Evolutionary conservation across 2,888 invertebrate species (phyloP), one percentile per base, ranked within the genome.

Genomic region (Ochropleura leucogaster): DNA sequence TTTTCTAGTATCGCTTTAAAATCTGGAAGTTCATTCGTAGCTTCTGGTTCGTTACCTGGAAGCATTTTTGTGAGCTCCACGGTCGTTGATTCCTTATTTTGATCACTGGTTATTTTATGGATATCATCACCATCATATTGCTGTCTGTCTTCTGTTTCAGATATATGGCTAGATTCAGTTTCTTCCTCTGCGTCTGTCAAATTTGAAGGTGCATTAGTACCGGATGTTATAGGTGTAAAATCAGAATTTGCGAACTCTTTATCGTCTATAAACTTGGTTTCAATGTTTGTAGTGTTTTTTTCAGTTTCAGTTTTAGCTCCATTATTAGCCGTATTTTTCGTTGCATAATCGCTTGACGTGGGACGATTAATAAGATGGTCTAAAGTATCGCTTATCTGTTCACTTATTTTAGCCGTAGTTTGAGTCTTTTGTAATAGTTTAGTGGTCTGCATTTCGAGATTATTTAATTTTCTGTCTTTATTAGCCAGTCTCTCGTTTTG

Each of bases 381-480:
- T 46, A 92, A 77, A 18, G 90, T 88, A 74, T 68, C 87, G 73
- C 88, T 89, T 67, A 91, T 80, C 83, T 91, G 84, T 14, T 90
- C 87, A 79, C 89, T 87, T 47, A 87, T 82, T 72, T 89, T 85
- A 51, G 82, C 73, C 5, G 90, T 89, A 46, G 82, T 81, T 82
- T 90, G 86, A 42, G 88, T 86, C 83, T 90, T 89, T 47, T 89
- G 87, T 49, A 91, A 78, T 76, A 92, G 79, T 12, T 76, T 74
- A 63, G 86, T 73, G 65, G 89, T 89, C 44, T 80, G 84, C 74
- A 87, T 88, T 84, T 94, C 93, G 68, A 92, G 85, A 62, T 79
- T 82, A 72, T 90, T 88, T 20, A 93, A 81, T 81, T 88, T 91
- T 80, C 89, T 86, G 55, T 94, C 92, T 81, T 90, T 93, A 69